Percentiles rank a stretch among this genome's conserved stretches.
These are phyloP conservation scores for Amphipyra berbera DNA, from an alignment of 2,888 invertebrate genomes.

Conservation along the genomic window DNA sequence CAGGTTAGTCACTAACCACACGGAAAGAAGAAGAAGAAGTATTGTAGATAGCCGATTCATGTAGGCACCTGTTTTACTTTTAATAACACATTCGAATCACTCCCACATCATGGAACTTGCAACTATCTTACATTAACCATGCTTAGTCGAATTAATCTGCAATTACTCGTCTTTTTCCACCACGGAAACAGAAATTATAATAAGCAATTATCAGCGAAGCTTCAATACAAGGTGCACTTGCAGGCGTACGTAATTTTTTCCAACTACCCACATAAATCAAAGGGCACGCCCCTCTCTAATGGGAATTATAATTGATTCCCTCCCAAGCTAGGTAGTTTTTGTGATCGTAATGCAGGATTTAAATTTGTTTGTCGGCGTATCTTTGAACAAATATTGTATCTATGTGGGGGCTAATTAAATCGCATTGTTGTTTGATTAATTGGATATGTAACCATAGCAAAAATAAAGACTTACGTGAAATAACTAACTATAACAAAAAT, in stretches of 20 bases:
- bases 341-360: slow-evolving; percentile 62
- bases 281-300: slow-evolving; percentile 75
- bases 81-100: background rate
- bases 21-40: no score
- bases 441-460: slow-evolving; percentile 3
- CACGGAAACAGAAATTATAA: slow-evolving; percentile 52
- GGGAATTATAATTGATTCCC: slow-evolving; percentile 81
- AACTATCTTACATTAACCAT: slow-evolving; percentile 5
- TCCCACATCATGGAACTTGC: background rate
- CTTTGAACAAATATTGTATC: slow-evolving; percentile 52
- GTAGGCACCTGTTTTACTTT: slow-evolving; percentile 5
- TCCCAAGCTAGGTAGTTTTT: slow-evolving; percentile 65
- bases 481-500: no score
- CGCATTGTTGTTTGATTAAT: slow-evolving; percentile 43
- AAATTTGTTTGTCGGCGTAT: slow-evolving; percentile 53
- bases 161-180: slow-evolving; percentile 26
- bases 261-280: slow-evolving; percentile 68
- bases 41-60: background rate
- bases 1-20: no score
- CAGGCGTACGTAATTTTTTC: slow-evolving; percentile 58
- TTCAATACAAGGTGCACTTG: slow-evolving; percentile 64
- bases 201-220: slow-evolving; percentile 53
- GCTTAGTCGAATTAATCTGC: slow-evolving; percentile 34
- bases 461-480: no score
- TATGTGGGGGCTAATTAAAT: slow-evolving; percentile 41